A percentile compares a stretch with the other conserved stretches of the same genome.
These are phyloP conservation scores for Elgonia sp. DNA, from an alignment of 2,888 invertebrate species.

Conservation along the genomic window DNA sequence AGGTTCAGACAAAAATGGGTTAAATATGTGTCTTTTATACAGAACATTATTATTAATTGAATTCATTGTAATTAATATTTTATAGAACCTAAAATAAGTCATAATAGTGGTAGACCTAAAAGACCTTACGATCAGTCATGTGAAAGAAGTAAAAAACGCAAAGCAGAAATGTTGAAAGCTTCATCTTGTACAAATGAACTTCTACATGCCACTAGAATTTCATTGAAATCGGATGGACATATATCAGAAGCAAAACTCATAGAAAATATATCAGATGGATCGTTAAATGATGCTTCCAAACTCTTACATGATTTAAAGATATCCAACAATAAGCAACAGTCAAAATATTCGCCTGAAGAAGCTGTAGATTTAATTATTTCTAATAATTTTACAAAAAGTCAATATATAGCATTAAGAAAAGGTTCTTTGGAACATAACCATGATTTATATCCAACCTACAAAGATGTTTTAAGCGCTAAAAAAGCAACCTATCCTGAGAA, in stretches of 20 bases:
- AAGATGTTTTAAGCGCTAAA: neutral
- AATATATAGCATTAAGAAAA: constrained; percentile 18
- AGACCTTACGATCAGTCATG: constrained; percentile 3
- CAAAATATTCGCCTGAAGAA: constrained; percentile 28
- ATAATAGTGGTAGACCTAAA: constrained; percentile 18
- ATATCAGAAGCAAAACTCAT: neutral
- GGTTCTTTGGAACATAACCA: neutral
- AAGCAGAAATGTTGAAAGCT: neutral
- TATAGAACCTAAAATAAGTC: too few relatives aligned
- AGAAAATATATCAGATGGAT: too few relatives aligned
- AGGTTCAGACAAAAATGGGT: too few relatives aligned
- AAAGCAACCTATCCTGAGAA: neutral
- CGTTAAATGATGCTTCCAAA: too few relatives aligned
- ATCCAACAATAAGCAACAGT: neutral
- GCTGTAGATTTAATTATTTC: constrained; percentile 2
- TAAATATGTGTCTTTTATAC: too few relatives aligned
- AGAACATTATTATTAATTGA: too few relatives aligned
- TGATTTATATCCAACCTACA: constrained; percentile 17
- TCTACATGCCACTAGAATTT: neutral
- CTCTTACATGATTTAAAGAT: too few relatives aligned
- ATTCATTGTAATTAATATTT: too few relatives aligned
- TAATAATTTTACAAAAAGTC: constrained; percentile 11
- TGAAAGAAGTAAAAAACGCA: constrained; percentile 8
- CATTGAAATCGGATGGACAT: neutral
- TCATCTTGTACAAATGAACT: neutral